A percentile compares a stretch with the other conserved stretches of the same genome.
These are phyloP conservation scores for Listronotus bonariensis DNA, from an alignment of 1,140 invertebrate species.

Conservation along the genomic window DNA sequence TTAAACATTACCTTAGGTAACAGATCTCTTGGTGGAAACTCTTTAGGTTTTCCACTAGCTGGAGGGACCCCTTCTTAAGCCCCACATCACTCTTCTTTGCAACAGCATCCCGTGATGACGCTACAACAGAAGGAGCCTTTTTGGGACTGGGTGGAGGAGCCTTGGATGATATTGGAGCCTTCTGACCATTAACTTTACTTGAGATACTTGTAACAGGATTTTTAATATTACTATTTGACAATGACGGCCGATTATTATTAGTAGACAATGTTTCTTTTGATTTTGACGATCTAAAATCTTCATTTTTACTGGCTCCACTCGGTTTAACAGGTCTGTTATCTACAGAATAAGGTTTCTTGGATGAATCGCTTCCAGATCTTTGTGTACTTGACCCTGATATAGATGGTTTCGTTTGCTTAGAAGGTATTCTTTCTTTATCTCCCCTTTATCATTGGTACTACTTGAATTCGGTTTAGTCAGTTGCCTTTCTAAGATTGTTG, in stretches of 20 bases:
- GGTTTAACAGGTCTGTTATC: not conserved
- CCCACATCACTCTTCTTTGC: no score
- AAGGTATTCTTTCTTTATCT: not conserved
- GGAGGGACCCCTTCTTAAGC: no score
- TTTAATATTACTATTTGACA: no score
- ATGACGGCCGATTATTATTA: not conserved
- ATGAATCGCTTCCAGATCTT: not conserved
- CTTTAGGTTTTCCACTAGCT: conserved; percentile 31
- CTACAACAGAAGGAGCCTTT: no score
- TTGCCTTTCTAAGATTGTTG: conserved; percentile 22
- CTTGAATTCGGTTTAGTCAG: conserved; percentile 15
- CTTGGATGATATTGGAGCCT: no score
- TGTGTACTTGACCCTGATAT: not conserved
- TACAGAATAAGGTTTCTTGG: not conserved
- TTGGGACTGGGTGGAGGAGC: no score
- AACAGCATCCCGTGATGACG: no score
- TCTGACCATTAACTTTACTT: no score
- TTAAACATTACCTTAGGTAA: conserved; percentile 19
- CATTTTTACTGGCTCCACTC: not conserved
- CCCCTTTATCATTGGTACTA: not conserved
- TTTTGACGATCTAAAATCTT: not conserved
- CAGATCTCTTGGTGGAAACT: conserved; percentile 35
- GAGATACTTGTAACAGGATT: no score
- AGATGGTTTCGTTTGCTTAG: not conserved
- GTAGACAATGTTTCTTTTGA: not conserved